Evolutionary conservation across 2,888 invertebrate species (phyloP).

Genomic region (Coenonympha glycerion): DNA sequence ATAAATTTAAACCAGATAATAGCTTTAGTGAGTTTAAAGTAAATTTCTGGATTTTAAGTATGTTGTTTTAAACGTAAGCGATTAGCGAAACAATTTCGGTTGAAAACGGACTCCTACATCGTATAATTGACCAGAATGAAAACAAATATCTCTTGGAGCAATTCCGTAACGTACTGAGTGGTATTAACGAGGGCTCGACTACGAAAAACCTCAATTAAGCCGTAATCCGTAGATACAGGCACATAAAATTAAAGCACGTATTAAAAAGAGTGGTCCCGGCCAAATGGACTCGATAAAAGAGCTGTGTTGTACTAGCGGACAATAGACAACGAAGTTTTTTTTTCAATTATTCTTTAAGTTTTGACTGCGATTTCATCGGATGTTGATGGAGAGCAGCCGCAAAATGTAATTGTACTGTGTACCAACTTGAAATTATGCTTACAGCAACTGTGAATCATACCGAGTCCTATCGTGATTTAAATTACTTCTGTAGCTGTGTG

Average conservation of each 20-base stretch:
- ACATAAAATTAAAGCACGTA: slow-evolving; percentile 69
- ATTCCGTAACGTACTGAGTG: slow-evolving; percentile 29
- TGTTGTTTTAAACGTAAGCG: background rate
- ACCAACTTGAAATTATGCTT: too few relatives aligned
- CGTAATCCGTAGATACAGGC: slow-evolving; percentile 58
- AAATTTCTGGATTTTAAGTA: background rate
- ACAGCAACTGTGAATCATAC: too few relatives aligned
- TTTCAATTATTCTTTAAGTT: too few relatives aligned
- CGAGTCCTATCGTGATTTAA: too few relatives aligned
- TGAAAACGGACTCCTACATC: background rate
- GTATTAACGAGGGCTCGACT: slow-evolving; percentile 42
- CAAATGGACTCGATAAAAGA: slow-evolving; percentile 65
- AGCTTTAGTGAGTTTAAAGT: background rate
- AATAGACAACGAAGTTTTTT: slow-evolving; percentile 8
- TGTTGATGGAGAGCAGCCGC: too few relatives aligned
- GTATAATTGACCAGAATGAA: slow-evolving; percentile 16
- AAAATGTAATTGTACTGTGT: too few relatives aligned
- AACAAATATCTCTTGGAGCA: slow-evolving; percentile 15
- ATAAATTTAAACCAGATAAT: too few relatives aligned
- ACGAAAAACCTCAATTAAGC: slow-evolving; percentile 57
- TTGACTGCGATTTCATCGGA: too few relatives aligned
- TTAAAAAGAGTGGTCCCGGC: slow-evolving; percentile 66
- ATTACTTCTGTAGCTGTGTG: too few relatives aligned
- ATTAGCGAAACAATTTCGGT: slow-evolving; percentile 4
- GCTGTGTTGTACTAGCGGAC: slow-evolving; percentile 51